Evolutionary conservation across 2,888 invertebrate species (phyloP), one percentile per base, ranked within the genome.

Genomic region (Ornithoptera priamus): DNA sequence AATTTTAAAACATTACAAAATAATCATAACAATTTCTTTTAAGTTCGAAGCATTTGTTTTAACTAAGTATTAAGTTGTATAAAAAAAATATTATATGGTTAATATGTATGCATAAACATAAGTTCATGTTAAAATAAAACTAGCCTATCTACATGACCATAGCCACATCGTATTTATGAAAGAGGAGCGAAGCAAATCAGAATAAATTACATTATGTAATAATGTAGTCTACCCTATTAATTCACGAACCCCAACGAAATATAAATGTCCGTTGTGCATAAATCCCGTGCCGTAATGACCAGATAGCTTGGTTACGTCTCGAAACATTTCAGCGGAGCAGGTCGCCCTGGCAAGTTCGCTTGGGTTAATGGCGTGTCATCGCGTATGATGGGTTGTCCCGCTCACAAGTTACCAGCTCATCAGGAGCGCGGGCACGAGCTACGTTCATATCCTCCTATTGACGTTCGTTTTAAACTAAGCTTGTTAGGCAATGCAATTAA

Each of bases 351-450:
- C 73, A 71, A 84, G 60, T 70, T 70, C 81, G 81, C 80, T 76
- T 78, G 85, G 86, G 89, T 90, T 91, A 91, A 92, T 91, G 85
- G 90, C 85, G 84, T 92, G 91, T 90, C 91, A 90, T 88, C 83
- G 84, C 78, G 78, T 80, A 85, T 89, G 90, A 91, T 90, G 86
- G 88, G 87, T 87, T 82, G 88, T 81, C 85, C 78, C 80, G 81
- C 83, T 81, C 78, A 79, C 80, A 77, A 82, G 81, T 84, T 83
- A 85, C 84, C 77, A 79, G 79, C 86, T 87, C 87, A 88, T 87
- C 88, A 87, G 81, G 75, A 81, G 75, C 76, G 74, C 77, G 78
- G 75, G 80, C 80, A 81, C 81, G 81, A 77, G 77, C 78, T 75
- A 74, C 74, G 73, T 78, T 76, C 79, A 80, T 83, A 80, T 80